Conservation (phyloP, 2,797 vertebrate species). For the Sandelia bainsii region DNA sequence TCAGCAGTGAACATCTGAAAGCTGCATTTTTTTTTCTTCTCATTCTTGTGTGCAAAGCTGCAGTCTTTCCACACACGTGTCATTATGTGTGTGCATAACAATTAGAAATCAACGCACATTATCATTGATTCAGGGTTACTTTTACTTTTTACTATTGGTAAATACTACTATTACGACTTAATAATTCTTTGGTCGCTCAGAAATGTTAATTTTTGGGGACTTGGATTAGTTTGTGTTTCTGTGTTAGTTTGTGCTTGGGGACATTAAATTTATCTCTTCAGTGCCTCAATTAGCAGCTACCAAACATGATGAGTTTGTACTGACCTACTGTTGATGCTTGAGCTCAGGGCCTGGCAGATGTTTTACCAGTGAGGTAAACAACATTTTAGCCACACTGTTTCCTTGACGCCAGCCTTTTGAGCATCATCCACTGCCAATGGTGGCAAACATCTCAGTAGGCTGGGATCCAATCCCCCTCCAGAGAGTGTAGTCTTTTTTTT, state of each 20-base stretch:
- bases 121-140: constrained; percentile 13
- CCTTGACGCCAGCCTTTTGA: constrained; percentile 60
- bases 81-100: not conserved
- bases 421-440: constrained; percentile 67
- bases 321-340: constrained; percentile 54
- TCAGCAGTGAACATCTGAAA: not conserved
- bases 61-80: not conserved
- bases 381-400: constrained; percentile 61
- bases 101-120: constrained; percentile 3
- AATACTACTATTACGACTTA: not conserved
- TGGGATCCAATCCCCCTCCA: constrained; percentile 69
- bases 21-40: not conserved
- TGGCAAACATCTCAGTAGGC: constrained; percentile 72
- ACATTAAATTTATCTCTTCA: constrained; percentile 50
- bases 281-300: constrained; percentile 55
- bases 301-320: constrained; percentile 42
- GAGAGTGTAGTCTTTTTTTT: constrained; percentile 52
- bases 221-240: no score
- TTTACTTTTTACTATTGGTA: not conserved
- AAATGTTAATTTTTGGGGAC: not conserved
- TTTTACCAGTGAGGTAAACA: constrained; percentile 69
- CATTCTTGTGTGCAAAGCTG: constrained; percentile 2
- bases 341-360: constrained; percentile 25
- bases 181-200: not conserved
- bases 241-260: no score